Conservation (phyloP, 2,888 invertebrate genomes). For the Ophioninae sp. region DNA sequence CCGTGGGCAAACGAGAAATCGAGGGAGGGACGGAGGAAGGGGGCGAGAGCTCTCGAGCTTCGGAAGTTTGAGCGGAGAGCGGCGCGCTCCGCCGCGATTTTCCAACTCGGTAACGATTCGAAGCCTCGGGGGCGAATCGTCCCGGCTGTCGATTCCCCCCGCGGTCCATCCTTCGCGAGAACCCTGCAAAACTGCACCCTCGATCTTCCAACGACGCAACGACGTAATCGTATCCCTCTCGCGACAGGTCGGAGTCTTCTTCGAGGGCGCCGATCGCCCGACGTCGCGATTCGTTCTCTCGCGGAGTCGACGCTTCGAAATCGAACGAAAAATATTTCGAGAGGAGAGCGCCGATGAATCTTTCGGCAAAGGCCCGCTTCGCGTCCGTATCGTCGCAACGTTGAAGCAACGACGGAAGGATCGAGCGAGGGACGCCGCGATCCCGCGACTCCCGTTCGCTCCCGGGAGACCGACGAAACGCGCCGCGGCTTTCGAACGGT, state of each 20-base stretch:
- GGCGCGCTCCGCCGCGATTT: conserved; percentile 29
- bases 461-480: conserved; percentile 18
- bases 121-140: conserved; percentile 55
- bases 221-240: conserved; percentile 70
- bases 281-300: background rate
- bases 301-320: no score
- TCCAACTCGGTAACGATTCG: conserved; percentile 66
- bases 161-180: conserved; percentile 70
- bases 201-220: conserved; percentile 66
- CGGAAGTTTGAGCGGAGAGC: conserved; percentile 31
- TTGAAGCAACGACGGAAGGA: no score
- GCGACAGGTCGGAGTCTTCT: conserved; percentile 24
- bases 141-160: conserved; percentile 51
- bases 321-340: no score
- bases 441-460: no score
- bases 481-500: background rate
- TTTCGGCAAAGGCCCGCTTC: no score
- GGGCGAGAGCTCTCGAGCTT: conserved; percentile 31
- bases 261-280: background rate
- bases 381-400: no score
- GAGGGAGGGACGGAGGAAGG: background rate
- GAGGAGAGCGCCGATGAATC: no score
- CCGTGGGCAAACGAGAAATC: conserved; percentile 37
- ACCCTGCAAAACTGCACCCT: conserved; percentile 30
- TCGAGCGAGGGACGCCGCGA: no score